phyloP scores from a whole-genome alignment of 1,140 invertebrate species.

The Colletes gigas region DNA sequence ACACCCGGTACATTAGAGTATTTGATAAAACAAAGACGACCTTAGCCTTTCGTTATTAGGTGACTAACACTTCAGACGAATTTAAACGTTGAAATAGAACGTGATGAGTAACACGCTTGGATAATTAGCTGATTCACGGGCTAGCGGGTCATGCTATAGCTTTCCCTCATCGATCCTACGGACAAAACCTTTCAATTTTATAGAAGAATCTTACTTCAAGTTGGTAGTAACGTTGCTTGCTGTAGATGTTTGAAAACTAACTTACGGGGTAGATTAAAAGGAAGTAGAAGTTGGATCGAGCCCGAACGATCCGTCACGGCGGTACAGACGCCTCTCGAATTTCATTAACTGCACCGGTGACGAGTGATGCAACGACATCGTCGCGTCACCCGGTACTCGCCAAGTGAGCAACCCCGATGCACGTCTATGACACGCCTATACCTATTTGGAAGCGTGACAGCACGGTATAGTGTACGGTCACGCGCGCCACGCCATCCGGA shows the following conservation, averaged over 20 bases:
- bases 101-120: background rate
- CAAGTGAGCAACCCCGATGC: slow-evolving; percentile 13
- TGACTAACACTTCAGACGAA: too few species aligned
- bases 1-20: too few species aligned
- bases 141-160: too few species aligned
- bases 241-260: too few species aligned
- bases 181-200: background rate
- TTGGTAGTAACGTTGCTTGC: too few species aligned
- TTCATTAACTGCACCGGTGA: slow-evolving; percentile 3
- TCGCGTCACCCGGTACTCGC: background rate
- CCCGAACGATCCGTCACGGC: too few species aligned
- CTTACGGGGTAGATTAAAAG: too few species aligned
- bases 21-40: too few species aligned
- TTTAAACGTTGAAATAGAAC: background rate
- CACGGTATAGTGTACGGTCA: slow-evolving; percentile 44
- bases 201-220: too few species aligned
- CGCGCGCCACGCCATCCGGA: slow-evolving; percentile 34
- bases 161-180: background rate
- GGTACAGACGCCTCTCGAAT: background rate
- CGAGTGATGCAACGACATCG: background rate
- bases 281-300: too few species aligned
- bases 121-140: too few species aligned
- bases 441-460: slow-evolving; percentile 40
- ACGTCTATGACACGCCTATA: slow-evolving; percentile 29
- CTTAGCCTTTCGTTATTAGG: too few species aligned